Evolutionary conservation across 2,113 vertebrate genomes (phyloP).

Genomic region (Phalacrocorax aristotelis): DNA sequence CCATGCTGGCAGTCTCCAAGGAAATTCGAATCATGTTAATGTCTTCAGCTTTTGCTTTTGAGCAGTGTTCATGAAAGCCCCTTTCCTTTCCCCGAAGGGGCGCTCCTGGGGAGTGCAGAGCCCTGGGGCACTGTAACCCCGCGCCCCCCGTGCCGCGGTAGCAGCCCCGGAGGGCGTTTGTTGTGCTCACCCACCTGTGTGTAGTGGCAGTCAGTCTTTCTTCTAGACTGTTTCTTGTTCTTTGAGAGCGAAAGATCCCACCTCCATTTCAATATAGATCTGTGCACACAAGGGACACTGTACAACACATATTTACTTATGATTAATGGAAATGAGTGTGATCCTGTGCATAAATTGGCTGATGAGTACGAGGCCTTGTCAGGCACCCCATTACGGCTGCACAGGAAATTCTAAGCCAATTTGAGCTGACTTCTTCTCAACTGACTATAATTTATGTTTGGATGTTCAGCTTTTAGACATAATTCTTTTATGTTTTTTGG

Average conservation of each 20-base stretch:
- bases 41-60: not conserved
- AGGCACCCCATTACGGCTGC: not conserved
- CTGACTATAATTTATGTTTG: not conserved
- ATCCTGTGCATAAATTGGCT: not conserved
- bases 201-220: fast-evolving
- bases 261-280: not conserved
- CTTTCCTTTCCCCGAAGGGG: no score
- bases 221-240: not conserved
- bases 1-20: not conserved
- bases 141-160: not conserved
- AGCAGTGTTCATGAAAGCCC: not conserved
- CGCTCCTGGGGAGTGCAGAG: not conserved
- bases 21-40: not conserved
- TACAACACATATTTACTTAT: not conserved
- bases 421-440: not conserved
- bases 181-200: fast-evolving
- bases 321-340: not conserved
- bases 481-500: not conserved
- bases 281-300: not conserved
- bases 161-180: not conserved
- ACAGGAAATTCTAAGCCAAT: not conserved
- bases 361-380: not conserved
- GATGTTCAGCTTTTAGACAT: not conserved
- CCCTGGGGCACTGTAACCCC: not conserved
- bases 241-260: not conserved